phyloP scores from a whole-genome alignment of 2,797 vertebrate genomes.

The Dromococcyx pavoninus region DNA sequence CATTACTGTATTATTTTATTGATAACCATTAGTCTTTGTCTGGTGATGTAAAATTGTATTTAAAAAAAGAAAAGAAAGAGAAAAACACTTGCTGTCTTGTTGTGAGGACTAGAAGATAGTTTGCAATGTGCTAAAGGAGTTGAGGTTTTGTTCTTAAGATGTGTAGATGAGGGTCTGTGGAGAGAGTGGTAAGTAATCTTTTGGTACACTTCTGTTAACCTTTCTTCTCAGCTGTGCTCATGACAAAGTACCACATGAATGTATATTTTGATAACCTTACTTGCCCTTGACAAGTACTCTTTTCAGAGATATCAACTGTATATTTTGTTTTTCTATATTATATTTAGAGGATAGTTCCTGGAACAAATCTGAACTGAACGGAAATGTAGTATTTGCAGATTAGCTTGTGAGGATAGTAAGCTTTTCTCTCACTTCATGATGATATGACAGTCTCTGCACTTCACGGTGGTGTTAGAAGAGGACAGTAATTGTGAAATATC shows the following conservation, averaged over 20 bases:
- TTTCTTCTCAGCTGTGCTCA: not conserved
- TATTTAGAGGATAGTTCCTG: not conserved
- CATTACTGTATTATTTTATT: not conserved
- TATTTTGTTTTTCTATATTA: not conserved
- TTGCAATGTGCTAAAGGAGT: not conserved
- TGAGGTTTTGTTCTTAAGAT: not conserved
- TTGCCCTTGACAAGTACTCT: not conserved
- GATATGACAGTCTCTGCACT: not conserved
- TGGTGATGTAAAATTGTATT: not conserved
- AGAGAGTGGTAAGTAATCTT: not conserved
- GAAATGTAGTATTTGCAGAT: fast-evolving
- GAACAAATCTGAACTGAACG: not conserved
- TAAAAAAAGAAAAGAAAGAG: not conserved
- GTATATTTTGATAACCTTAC: not conserved
- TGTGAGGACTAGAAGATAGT: not conserved
- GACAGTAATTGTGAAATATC: not conserved
- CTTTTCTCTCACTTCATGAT: not conserved
- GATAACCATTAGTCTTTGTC: not conserved
- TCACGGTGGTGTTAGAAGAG: not conserved
- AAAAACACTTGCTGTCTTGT: not conserved
- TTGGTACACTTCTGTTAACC: not conserved
- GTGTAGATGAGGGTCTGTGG: not conserved
- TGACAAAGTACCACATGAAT: not conserved
- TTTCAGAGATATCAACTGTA: not conserved
- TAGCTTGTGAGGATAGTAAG: not conserved